Percentiles rank a stretch among this genome's conserved stretches.
These are phyloP conservation scores for Xenotilapia flavipinnis DNA, from an alignment of 2,113 vertebrate species.

Conservation along the genomic window DNA sequence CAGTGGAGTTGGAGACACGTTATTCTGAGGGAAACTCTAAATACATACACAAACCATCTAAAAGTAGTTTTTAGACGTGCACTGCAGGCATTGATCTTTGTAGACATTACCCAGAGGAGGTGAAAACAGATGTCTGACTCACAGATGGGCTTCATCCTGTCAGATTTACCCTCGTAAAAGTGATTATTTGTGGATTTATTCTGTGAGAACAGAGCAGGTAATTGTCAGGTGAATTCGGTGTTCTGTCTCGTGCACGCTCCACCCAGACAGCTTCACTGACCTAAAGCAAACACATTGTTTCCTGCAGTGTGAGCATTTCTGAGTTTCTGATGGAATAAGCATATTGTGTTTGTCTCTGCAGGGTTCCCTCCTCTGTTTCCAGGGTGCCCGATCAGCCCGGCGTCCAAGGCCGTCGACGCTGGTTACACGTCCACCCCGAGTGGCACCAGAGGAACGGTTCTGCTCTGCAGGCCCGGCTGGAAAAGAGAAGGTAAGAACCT, in stretches of 20 bases:
- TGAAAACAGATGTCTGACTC: neutral
- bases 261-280: neutral
- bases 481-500: constrained; percentile 72
- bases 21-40: neutral
- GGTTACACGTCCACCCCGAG: constrained; percentile 79
- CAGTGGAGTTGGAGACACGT: neutral
- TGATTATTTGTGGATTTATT: neutral
- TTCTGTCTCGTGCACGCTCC: neutral
- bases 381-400: constrained; percentile 61
- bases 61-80: neutral
- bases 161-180: accelerated
- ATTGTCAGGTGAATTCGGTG: accelerated
- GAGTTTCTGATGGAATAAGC: neutral
- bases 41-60: neutral
- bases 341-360: constrained; percentile 27
- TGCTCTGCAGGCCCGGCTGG: constrained; percentile 80
- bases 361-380: constrained; percentile 72
- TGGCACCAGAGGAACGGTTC: constrained; percentile 76
- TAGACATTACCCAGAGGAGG: neutral
- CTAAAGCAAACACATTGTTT: neutral
- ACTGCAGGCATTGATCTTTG: neutral
- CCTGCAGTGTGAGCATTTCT: neutral
- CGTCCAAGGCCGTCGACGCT: constrained; percentile 67
- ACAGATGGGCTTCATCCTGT: neutral
- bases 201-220: neutral